Conservation (phyloP, 1,140 invertebrate species). For the Magallana gigas region DNA sequence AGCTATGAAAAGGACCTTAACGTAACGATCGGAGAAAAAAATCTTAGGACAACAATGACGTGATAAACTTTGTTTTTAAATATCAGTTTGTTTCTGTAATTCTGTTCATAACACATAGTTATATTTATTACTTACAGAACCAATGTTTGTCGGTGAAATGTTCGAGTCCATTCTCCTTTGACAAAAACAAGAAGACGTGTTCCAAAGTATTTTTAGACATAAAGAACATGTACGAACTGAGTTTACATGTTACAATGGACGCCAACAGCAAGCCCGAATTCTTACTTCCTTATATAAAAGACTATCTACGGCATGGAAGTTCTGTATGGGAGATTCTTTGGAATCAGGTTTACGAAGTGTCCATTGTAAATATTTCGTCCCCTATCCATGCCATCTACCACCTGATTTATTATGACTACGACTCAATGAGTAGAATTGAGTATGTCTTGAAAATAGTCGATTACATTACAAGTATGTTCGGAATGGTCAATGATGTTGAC, state of each 20-base stretch:
- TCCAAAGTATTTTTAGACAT: not conserved
- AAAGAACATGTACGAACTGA: not conserved
- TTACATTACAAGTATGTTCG: not conserved
- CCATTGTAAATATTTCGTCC: not conserved
- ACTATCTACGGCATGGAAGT: not conserved
- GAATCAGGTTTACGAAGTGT: not conserved
- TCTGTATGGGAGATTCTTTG: not conserved
- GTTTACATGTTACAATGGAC: not conserved
- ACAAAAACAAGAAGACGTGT: not conserved
- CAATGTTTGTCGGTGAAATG: not conserved
- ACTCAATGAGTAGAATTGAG: not conserved
- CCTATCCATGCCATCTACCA: not conserved
- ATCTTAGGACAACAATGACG: no score
- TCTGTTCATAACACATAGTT: not conserved
- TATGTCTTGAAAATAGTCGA: not conserved
- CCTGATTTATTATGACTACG: not conserved
- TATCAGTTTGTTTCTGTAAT: no score
- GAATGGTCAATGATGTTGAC: not conserved
- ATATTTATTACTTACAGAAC: constrained; percentile 14
- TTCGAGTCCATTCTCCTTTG: constrained; percentile 1
- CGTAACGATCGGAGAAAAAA: no score
- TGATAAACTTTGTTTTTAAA: no score
- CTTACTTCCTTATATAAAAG: not conserved
- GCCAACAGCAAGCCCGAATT: not conserved
- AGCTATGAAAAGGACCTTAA: no score